Evolutionary conservation across 92 coral and sea anemone genomes (phyloP).

Genomic region (Montipora capitata): DNA sequence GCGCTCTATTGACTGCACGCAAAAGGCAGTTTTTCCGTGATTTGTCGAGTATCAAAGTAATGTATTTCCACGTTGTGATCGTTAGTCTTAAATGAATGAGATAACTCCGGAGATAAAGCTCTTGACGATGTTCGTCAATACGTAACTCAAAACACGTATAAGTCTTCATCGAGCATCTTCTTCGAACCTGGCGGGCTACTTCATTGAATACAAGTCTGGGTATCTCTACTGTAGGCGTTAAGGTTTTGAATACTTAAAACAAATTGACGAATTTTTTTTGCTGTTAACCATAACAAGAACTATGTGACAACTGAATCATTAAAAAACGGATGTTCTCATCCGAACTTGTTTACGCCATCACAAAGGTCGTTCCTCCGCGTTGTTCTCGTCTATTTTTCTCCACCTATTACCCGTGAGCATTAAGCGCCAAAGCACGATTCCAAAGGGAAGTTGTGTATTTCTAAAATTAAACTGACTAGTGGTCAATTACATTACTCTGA

Average conservation of each 20-base stretch:
- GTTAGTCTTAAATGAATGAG: neutral
- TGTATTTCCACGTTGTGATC: neutral
- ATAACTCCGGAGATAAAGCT: neutral
- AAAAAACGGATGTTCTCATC: neutral
- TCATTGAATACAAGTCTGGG: too few relatives aligned
- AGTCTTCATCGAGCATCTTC: too few relatives aligned
- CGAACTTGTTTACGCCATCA: neutral
- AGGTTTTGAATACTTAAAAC: too few relatives aligned
- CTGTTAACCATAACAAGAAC: too few relatives aligned
- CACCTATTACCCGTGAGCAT: neutral
- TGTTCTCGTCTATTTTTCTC: neutral
- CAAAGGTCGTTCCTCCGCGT: neutral
- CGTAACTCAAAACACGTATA: too few relatives aligned
- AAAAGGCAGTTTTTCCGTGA: neutral
- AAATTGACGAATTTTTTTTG: too few relatives aligned
- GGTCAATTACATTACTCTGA: neutral
- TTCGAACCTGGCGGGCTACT: too few relatives aligned
- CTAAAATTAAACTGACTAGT: neutral
- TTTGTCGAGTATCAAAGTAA: neutral
- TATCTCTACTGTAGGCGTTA: too few relatives aligned
- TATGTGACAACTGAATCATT: neutral
- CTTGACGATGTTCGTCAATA: neutral
- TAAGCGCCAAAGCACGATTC: constrained; percentile 2
- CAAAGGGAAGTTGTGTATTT: neutral
- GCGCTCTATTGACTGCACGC: neutral